These are phyloP conservation scores for Marisa cornuarietis DNA, from an alignment of 1,140 invertebrate genomes.

Conservation along the genomic window DNA sequence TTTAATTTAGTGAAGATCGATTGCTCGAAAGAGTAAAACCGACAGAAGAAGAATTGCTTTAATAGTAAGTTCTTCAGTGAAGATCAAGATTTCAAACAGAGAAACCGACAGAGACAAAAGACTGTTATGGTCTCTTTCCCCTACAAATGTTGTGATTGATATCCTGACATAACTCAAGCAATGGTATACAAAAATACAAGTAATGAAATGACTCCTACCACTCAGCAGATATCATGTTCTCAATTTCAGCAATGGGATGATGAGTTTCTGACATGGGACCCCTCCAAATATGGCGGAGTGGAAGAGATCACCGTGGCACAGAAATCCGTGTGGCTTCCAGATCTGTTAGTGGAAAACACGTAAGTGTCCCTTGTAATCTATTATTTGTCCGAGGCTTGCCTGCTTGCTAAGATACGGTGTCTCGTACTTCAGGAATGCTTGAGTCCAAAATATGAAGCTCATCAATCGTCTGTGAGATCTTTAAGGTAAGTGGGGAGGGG, in stretches of 20 bases:
- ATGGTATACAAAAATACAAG: background rate
- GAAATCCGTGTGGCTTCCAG: slow-evolving; percentile 51
- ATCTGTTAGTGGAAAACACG: slow-evolving; percentile 53
- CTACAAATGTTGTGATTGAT: background rate
- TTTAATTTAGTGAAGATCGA: too few relatives aligned
- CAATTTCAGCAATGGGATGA: slow-evolving; percentile 41
- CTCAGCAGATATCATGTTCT: background rate
- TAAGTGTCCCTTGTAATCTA: slow-evolving; percentile 24
- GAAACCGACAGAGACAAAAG: too few relatives aligned
- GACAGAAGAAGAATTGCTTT: too few relatives aligned
- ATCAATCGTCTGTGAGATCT: too few relatives aligned
- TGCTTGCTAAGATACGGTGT: too few relatives aligned
- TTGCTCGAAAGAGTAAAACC: too few relatives aligned
- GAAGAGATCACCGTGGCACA: slow-evolving; percentile 39
- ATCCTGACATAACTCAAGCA: background rate
- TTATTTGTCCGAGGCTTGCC: background rate
- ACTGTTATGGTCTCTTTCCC: background rate
- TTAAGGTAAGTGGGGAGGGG: too few relatives aligned
- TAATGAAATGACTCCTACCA: background rate
- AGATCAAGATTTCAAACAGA: too few relatives aligned
- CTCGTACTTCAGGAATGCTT: too few relatives aligned
- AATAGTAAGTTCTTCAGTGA: too few relatives aligned
- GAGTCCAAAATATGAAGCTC: too few relatives aligned
- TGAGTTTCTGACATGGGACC: slow-evolving; percentile 41
- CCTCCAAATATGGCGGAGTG: slow-evolving; percentile 35